Percentiles rank a stretch among this genome's conserved stretches.
phyloP scores from a whole-genome alignment of 2,113 vertebrate species.

The Brachyhypopomus gauderio region DNA sequence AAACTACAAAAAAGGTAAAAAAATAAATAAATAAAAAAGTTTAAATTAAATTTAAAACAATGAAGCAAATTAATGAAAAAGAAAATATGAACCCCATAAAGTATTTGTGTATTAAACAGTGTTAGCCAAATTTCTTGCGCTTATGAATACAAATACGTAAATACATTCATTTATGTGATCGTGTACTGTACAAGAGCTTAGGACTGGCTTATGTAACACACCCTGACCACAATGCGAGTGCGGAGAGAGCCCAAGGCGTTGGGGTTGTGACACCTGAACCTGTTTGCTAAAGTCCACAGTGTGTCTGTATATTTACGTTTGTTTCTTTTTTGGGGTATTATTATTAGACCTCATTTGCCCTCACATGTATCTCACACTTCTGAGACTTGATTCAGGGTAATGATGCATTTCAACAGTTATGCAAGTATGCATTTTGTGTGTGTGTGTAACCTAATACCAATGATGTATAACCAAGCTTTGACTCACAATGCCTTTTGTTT shows the following conservation, averaged over 20 bases:
- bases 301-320: background rate
- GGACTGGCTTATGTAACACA: background rate
- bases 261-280: too few species aligned
- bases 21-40: conserved; percentile 44
- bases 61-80: conserved; percentile 43
- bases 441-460: conserved; percentile 45
- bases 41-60: conserved; percentile 27
- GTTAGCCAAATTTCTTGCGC: conserved; percentile 27
- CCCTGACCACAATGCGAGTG: conserved; percentile 10
- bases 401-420: conserved; percentile 50
- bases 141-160: conserved; percentile 29
- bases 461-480: conserved; percentile 47
- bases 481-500: conserved; percentile 45
- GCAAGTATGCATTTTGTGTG: conserved; percentile 46
- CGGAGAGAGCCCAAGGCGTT: conserved; percentile 26
- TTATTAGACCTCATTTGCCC: conserved; percentile 35
- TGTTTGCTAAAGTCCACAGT: background rate
- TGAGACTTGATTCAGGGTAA: conserved; percentile 57
- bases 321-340: conserved; percentile 16
- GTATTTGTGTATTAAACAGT: conserved; percentile 46
- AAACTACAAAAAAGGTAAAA: conserved; percentile 26
- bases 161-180: background rate
- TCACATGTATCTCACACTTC: conserved; percentile 33
- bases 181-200: conserved; percentile 42
- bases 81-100: conserved; percentile 31